Evolutionary conservation across 2,113 vertebrate species (phyloP).

Genomic region (Lepidothrix coronata): DNA sequence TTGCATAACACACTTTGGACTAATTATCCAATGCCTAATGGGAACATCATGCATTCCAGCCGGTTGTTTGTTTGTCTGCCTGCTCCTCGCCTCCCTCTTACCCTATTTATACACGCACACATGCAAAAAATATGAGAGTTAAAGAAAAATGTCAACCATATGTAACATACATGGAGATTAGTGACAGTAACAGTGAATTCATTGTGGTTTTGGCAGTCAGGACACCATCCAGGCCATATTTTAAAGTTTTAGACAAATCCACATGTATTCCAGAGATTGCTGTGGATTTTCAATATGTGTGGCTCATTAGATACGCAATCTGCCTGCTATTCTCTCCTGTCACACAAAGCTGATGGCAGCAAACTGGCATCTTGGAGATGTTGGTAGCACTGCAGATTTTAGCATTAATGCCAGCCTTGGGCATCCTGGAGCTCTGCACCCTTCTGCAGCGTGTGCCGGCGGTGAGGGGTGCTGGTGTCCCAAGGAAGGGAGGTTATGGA

Average conservation of each 20-base stretch:
- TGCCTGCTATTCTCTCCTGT: slow-evolving; percentile 65
- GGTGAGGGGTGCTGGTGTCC: neutral
- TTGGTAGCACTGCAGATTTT: slow-evolving; percentile 69
- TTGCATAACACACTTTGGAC: neutral
- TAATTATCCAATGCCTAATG: slow-evolving; percentile 22
- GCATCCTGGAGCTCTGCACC: slow-evolving; percentile 61
- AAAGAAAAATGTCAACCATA: slow-evolving; percentile 63
- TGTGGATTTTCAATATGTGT: slow-evolving; percentile 56
- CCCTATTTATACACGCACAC: slow-evolving; percentile 46
- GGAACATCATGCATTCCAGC: slow-evolving; percentile 29
- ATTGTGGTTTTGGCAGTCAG: slow-evolving; percentile 64
- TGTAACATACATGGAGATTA: slow-evolving; percentile 60
- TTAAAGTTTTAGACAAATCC: slow-evolving; percentile 62
- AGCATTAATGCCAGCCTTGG: slow-evolving; percentile 71
- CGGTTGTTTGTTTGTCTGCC: slow-evolving; percentile 61
- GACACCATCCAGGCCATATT: slow-evolving; percentile 57
- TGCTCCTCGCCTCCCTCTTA: slow-evolving; percentile 42
- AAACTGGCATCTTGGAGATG: slow-evolving; percentile 67
- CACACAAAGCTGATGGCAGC: slow-evolving; percentile 65
- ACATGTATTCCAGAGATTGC: slow-evolving; percentile 60
- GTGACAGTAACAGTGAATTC: slow-evolving; percentile 56
- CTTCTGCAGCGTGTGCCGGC: neutral
- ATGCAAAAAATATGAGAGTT: slow-evolving; percentile 57
- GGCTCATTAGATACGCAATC: slow-evolving; percentile 62
- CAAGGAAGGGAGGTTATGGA: neutral